These are phyloP conservation scores for Cebus imitator DNA, from an alignment of 2,113 vertebrate species.

Conservation along the genomic window DNA sequence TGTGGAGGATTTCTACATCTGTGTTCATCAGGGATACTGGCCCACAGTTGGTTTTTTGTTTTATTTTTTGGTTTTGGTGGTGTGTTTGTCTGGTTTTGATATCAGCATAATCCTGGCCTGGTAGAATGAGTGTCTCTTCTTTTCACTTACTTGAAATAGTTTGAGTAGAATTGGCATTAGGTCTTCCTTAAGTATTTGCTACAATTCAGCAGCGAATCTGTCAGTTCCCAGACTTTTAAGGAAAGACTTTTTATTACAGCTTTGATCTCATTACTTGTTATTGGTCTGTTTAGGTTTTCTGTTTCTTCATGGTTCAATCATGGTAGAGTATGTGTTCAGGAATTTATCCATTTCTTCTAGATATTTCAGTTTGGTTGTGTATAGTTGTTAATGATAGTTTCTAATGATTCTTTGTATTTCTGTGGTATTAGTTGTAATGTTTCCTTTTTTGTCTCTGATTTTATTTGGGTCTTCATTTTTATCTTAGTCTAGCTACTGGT, in stretches of 20 bases:
- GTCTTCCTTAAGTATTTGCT: background rate
- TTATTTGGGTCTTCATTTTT: background rate
- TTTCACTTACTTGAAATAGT: background rate
- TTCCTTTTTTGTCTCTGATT: background rate
- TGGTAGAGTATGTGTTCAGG: background rate
- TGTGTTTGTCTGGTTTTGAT: background rate
- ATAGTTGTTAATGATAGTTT: background rate
- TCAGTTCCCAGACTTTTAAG: background rate
- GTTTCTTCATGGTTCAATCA: background rate
- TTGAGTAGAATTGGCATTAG: background rate
- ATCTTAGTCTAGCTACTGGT: background rate
- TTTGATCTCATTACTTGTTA: background rate
- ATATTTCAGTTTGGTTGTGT: background rate
- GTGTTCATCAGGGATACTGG: background rate
- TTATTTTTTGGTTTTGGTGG: background rate
- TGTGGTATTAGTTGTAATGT: background rate
- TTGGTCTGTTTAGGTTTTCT: background rate
- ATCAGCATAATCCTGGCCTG: background rate
- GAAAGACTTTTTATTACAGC: background rate
- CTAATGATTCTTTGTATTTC: background rate
- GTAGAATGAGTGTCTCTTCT: background rate
- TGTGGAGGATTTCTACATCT: background rate
- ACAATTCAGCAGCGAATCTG: background rate
- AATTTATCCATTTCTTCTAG: background rate
- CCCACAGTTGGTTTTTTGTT: background rate